Base-by-base conservation (phyloP, 2,888 invertebrate genomes). In the Pyrrhia umbra region DNA sequence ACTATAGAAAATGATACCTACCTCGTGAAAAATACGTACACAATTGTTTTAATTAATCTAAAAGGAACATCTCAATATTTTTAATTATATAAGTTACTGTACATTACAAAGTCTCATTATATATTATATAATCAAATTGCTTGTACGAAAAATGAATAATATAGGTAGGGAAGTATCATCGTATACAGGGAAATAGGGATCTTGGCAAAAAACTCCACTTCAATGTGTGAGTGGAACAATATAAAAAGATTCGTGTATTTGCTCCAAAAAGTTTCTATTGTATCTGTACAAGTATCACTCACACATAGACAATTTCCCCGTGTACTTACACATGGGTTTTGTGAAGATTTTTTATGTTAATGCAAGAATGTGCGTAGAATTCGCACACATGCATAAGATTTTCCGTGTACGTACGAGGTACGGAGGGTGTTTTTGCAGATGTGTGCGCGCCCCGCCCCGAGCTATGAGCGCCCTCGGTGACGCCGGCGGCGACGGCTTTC, bases 401-500 rank as follows among this genome's bases (percentile, higher is more conserved):
- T 77, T 78, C 80, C 76, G 68, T 66, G 77, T 80, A 57, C 15
- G 15, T 59, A 76, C 39, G 51, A 13, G 42, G 42, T 50, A 43
- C 64, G 42, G 65, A 72, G 62, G 74, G 73, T 75, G 73, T 59
- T 16, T 58, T 80, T 76, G 83, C 78, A 82, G 62, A 81, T 83
- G 78, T 77, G 85, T 85, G 85, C 77, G 85, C 75, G 89, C 88
- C 88, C 85, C 92, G 92, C 93, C 92, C 89, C 87, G 88, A 89
- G 93, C 91, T 77, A 85, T 82, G 82, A 83, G 86, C 86, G 91
- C 92, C 89, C 87, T 85, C 83, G 88, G 92, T 86, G 81, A 76
- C 80, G 90, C 90, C 91, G 79, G 70, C 75, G 89, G 90, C 85
- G 66, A 60, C 63, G 77, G 60, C 57, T 47, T 52, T 30, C 59